phyloP scores from a whole-genome alignment of 2,113 vertebrate species.

The Pangasianodon gigas region DNA sequence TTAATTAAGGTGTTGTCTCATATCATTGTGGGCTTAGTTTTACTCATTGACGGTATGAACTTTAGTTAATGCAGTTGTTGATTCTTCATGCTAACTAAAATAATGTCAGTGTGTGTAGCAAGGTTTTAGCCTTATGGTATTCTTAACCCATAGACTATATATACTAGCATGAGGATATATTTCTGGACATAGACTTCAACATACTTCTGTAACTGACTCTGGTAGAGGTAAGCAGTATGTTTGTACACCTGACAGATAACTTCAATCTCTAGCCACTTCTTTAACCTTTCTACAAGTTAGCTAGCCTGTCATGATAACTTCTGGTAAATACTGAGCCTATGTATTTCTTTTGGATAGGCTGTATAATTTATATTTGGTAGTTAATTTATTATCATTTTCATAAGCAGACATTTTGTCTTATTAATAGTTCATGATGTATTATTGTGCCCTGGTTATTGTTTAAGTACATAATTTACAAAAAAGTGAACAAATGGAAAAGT shows the following conservation, averaged over 20 bases:
- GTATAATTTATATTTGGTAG: not conserved
- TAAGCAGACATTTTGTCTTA: not conserved
- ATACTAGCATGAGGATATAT: not conserved
- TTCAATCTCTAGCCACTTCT: not conserved
- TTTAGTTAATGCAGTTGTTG: not conserved
- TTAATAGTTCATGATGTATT: not conserved
- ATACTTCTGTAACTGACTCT: not conserved
- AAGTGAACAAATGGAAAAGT: not conserved
- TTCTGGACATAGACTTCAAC: too few species aligned
- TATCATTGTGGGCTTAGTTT: too few species aligned
- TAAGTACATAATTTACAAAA: not conserved
- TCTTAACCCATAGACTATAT: not conserved
- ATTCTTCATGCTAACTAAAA: not conserved
- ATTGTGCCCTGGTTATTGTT: not conserved
- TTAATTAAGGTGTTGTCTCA: too few species aligned
- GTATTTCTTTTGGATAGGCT: not conserved
- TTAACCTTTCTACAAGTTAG: not conserved
- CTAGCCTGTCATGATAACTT: not conserved
- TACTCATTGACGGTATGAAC: not conserved
- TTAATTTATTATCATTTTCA: not conserved
- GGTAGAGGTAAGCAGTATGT: not conserved
- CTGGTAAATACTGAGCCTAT: not conserved
- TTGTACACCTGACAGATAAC: not conserved
- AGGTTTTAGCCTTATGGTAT: too few species aligned
- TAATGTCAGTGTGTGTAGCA: too few species aligned